Evolutionary conservation across 2,888 invertebrate genomes (phyloP), one percentile per base, ranked within the genome.

Genomic region (Odontomyia ornata): DNA sequence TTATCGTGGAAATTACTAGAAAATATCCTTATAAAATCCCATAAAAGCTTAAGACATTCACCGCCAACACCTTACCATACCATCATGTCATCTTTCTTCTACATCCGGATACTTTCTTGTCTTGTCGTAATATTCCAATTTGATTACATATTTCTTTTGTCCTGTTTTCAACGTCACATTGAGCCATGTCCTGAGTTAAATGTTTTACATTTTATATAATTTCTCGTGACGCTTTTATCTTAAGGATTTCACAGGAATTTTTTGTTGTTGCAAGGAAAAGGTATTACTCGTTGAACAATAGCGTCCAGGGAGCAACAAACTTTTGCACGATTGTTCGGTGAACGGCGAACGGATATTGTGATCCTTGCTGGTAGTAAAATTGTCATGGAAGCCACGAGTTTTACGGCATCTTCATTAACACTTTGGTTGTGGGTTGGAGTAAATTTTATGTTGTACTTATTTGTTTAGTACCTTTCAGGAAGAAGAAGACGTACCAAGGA

Each of bases 371-470:
- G 60, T 36, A 60, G 60, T 73, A 57, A 73, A 73, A 57, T 11
- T 43, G 73, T 73, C 47, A 43, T 69, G 23, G 21, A 73, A 30
- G 36, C 28, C 60, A 11, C 21, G 30, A 60, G 27, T 36, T 73
- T 73, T 73, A 73, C 21, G 60, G 57, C 60, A 57, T 73, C 73
- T 73, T 73, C 73, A 73, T 73, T 73, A 73, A 73, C 73, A 73
- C 73, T 30, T 73, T 72, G 27, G 73, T 60, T 60, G 73, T 60
- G 13, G 60, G 47, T 52, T 18, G 18, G 9, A 30, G 18, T 72
- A 72, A 57, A 72, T 56, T 72, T 72, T 72, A 72, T 57, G 30
- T 30, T n/a, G 30, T 3, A 52, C 11, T n/a, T 52, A 52, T 28
- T 27, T 71, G 71, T 18, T 52, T 52, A 18, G 52, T 52, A 52